Evolutionary conservation across 2,113 vertebrate genomes (phyloP).

Genomic region (Podarcis muralis): DNA sequence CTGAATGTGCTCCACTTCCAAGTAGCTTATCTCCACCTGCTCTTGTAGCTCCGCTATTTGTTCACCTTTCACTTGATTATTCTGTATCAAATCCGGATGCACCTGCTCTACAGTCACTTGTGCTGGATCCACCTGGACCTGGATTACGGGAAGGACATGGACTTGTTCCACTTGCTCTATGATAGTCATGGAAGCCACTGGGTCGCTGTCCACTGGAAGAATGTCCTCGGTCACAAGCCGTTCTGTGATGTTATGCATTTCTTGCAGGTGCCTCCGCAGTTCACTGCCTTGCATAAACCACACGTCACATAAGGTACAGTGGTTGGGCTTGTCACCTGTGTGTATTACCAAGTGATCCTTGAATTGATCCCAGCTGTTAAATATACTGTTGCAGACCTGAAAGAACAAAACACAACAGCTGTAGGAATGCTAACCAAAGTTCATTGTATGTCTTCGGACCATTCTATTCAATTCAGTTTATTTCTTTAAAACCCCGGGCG

Average conservation of each 20-base stretch:
- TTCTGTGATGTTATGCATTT: slow-evolving; percentile 84
- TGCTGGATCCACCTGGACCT: slow-evolving; percentile 87
- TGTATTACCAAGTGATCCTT: slow-evolving; percentile 97
- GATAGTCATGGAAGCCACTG: slow-evolving; percentile 81
- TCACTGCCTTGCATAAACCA: slow-evolving; percentile 96
- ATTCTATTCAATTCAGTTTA: not conserved
- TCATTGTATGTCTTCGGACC: not conserved
- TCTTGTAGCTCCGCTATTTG: slow-evolving; percentile 79
- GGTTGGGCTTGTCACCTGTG: slow-evolving; percentile 96
- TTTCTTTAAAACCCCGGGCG: not conserved
- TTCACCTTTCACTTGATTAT: slow-evolving; percentile 77
- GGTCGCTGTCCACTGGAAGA: slow-evolving; percentile 78
- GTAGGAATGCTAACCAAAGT: slow-evolving; percentile 21
- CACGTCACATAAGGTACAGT: slow-evolving; percentile 95
- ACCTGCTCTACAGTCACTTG: slow-evolving; percentile 83
- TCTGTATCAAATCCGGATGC: slow-evolving; percentile 84
- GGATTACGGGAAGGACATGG: slow-evolving; percentile 86
- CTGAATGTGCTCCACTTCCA: slow-evolving; percentile 85
- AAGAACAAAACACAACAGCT: slow-evolving; percentile 50
- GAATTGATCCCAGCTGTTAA: slow-evolving; percentile 98
- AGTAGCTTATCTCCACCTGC: slow-evolving; percentile 81
- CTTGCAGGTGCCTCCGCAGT: slow-evolving; percentile 86
- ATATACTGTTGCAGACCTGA: slow-evolving; percentile 96
- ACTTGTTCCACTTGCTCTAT: slow-evolving; percentile 89
- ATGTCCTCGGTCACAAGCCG: slow-evolving; percentile 79